Evolutionary conservation across 2,113 vertebrate species (phyloP).

Genomic region (Cephalopholis sonnerati): DNA sequence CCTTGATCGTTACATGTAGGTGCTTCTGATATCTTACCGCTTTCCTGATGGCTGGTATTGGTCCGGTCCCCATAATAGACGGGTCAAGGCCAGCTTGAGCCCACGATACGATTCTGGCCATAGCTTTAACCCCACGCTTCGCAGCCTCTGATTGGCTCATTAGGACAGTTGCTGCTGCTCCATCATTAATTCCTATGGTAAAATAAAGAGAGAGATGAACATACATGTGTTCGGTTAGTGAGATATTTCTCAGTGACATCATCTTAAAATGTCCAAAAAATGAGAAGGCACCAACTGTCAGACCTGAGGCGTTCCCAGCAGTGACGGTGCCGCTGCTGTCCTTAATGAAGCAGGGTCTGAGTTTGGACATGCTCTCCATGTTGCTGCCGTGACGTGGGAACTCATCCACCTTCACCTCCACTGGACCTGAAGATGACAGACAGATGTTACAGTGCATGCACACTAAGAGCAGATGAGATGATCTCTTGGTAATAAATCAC

Average conservation of each 20-base stretch:
- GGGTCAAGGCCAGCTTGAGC: constrained; percentile 95
- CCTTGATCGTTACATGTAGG: no score
- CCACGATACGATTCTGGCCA: constrained; percentile 91
- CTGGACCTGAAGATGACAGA: constrained; percentile 83
- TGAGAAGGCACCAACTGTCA: neutral
- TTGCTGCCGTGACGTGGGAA: constrained; percentile 93
- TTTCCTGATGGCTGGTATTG: constrained; percentile 92
- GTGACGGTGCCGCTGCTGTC: constrained; percentile 93
- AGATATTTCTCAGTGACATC: neutral
- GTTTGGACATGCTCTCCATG: constrained; percentile 88
- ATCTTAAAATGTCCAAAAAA: neutral
- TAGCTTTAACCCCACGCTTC: constrained; percentile 86
- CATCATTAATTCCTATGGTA: constrained; percentile 93
- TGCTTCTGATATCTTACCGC: constrained; percentile 87
- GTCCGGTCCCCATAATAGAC: constrained; percentile 94
- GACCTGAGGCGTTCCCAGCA: constrained; percentile 95
- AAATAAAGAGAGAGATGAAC: neutral
- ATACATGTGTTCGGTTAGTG: neutral
- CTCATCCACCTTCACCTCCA: constrained; percentile 92
- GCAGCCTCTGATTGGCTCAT: constrained; percentile 94
- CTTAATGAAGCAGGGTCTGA: constrained; percentile 93
- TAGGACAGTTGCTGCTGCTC: constrained; percentile 93
- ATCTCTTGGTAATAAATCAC: neutral
- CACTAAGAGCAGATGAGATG: neutral
- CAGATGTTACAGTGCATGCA: neutral